Evolutionary conservation across 35 echinoderm and acorn worm species (phyloP), one percentile per base, ranked within the genome.

Genomic region (Eucidaris tribuloides): DNA sequence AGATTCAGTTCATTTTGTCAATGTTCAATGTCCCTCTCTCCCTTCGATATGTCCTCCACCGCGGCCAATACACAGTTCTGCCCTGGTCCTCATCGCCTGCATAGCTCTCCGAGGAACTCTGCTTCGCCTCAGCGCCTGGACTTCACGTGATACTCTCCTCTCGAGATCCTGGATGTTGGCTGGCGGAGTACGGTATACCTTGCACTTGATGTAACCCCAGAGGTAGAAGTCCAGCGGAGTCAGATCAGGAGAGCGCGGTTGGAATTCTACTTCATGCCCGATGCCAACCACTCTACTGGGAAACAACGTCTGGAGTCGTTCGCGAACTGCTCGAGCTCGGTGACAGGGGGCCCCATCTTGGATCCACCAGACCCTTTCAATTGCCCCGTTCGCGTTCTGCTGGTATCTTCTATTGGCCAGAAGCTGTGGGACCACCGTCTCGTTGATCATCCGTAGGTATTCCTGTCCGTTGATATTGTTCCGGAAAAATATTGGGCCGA

Each of bases 301-400:
- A 46, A 78, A 7, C 2, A 50, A 27, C 28, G 7, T 3, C 14
- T 78, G 38, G 6, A 78, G 31, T 3, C 74, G 37, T 17, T 78
- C 45, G 3, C 31, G 37, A 9, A 78, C 74, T 3, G 2, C 38
- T 3, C 19, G 13, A 24, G 45, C 4, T 3, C 74, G 74, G 24
- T 78, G 74, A 2, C 39, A 38, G 27, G 74, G 74, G 2, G 74
- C 74, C 11, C 74, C 74, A 78, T 78, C 74, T 46, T 78, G 74
- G 5, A 45, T 45, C 74, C 74, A 78, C 74, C 74, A 78, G 5
- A 78, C 6, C 31, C 45, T 6, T 3, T 22, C 5, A 50, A 78
- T 45, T 3, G 24, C 45, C 9, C 74, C 74, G 49, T 78, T 78
- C 25, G 43, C 39, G 17, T 50, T 38, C 20, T 25, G 38, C 5